phyloP scores from a whole-genome alignment of 2,113 vertebrate genomes.

The Anarrhichthys ocellatus region DNA sequence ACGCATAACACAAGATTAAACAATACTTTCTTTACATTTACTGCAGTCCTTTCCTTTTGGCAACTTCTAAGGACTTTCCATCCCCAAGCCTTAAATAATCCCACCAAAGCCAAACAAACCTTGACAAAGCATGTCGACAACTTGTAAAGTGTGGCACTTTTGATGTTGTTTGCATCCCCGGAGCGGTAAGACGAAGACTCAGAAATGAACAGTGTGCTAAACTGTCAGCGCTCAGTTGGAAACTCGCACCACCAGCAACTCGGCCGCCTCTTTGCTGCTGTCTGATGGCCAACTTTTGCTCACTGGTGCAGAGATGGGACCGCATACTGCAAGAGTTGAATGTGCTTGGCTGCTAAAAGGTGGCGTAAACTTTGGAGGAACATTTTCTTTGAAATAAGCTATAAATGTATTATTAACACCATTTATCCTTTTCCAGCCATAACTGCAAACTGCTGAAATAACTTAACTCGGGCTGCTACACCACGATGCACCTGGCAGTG shows the following conservation, averaged over 20 bases:
- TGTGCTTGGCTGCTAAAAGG: not conserved
- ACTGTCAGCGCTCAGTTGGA: conserved; percentile 39
- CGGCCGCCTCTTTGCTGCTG: conserved; percentile 26
- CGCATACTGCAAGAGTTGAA: not conserved
- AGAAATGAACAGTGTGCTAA: conserved; percentile 32
- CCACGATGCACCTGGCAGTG: too few species aligned
- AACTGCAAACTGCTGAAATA: too few species aligned
- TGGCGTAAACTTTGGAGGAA: not conserved
- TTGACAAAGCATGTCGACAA: conserved; percentile 42
- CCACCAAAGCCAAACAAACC: conserved; percentile 32
- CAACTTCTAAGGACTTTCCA: conserved; percentile 2
- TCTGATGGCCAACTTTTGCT: conserved; percentile 21
- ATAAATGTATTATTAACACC: too few species aligned
- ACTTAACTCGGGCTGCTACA: too few species aligned
- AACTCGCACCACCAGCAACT: not conserved
- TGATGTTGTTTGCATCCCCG: conserved; percentile 31
- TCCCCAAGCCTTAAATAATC: not conserved
- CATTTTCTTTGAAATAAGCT: too few species aligned
- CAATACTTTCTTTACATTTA: not conserved
- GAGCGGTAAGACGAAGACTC: conserved; percentile 20
- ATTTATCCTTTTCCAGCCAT: too few species aligned
- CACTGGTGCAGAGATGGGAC: not conserved
- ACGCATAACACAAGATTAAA: not conserved
- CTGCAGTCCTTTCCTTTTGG: conserved; percentile 6
- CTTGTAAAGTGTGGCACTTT: conserved; percentile 37